These are phyloP conservation scores for Ceratosolen solmsi DNA, from an alignment of 1,140 invertebrate genomes.

Conservation along the genomic window DNA sequence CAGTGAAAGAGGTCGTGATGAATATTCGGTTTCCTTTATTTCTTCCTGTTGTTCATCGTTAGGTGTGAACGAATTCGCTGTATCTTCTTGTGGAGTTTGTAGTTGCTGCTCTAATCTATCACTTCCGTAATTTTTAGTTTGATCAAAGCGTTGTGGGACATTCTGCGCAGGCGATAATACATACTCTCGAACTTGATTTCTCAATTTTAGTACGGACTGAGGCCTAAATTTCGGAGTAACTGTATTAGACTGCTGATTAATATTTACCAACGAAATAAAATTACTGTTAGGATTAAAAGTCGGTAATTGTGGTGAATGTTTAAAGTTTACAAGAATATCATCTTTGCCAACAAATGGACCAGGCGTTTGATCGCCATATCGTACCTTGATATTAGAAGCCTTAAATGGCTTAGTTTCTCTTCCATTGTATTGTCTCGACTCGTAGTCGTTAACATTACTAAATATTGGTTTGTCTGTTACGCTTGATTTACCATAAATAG, in stretches of 20 bases:
- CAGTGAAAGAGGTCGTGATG: constrained; percentile 63
- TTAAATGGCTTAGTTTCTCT: constrained; percentile 64
- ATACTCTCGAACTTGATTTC: constrained; percentile 56
- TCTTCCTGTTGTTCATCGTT: constrained; percentile 48
- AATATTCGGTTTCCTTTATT: background rate
- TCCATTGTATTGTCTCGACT: background rate
- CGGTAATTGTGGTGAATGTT: constrained; percentile 75
- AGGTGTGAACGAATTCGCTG: constrained; percentile 47
- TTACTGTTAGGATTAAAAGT: constrained; percentile 81
- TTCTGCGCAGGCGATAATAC: constrained; percentile 11
- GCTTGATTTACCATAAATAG: constrained; percentile 73
- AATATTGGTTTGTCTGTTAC: constrained; percentile 67
- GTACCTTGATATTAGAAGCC: constrained; percentile 67
- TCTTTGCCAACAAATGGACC: constrained; percentile 73
- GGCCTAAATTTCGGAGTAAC: constrained; percentile 53
- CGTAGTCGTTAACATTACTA: constrained; percentile 53
- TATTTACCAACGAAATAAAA: constrained; percentile 71
- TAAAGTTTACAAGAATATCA: constrained; percentile 78
- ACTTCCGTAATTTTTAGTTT: constrained; percentile 51
- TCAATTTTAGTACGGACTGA: constrained; percentile 53
- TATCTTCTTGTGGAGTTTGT: constrained; percentile 31
- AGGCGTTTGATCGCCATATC: constrained; percentile 66
- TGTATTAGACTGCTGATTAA: constrained; percentile 40
- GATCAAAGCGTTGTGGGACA: constrained; percentile 10
- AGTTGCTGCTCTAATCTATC: constrained; percentile 49